phyloP scores from a whole-genome alignment of 2,113 vertebrate genomes.

The Prionailurus viverrinus region DNA sequence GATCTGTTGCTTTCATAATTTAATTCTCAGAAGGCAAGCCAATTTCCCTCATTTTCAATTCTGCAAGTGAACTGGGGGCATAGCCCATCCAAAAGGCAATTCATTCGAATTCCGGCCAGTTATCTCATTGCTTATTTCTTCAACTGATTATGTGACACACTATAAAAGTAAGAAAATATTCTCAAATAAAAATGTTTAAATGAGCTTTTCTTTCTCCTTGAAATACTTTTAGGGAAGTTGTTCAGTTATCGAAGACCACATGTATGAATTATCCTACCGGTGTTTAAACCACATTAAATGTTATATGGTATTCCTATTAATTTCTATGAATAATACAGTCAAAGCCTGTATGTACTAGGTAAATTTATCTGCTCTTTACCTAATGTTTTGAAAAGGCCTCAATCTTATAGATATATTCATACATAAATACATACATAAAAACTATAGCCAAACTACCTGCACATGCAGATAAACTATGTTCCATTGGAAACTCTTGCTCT shows the following conservation, averaged over 20 bases:
- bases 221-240: constrained; percentile 6
- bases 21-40: constrained; percentile 22
- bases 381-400: background rate
- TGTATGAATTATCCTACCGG: background rate
- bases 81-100: background rate
- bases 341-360: background rate
- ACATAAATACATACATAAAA: background rate
- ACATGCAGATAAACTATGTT: background rate
- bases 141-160: background rate
- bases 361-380: background rate
- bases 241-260: background rate
- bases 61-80: background rate
- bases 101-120: background rate
- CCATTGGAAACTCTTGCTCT: background rate
- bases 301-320: background rate
- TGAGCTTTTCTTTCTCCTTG: background rate
- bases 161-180: background rate
- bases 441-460: background rate
- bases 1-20: constrained; percentile 35
- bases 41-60: constrained; percentile 47
- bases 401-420: background rate
- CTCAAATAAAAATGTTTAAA: background rate
- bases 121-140: constrained; percentile 16
- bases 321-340: background rate
- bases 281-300: constrained; percentile 15